Base-by-base conservation (phyloP, 2,888 invertebrate species). In the Tupiocoris notatus region DNA sequence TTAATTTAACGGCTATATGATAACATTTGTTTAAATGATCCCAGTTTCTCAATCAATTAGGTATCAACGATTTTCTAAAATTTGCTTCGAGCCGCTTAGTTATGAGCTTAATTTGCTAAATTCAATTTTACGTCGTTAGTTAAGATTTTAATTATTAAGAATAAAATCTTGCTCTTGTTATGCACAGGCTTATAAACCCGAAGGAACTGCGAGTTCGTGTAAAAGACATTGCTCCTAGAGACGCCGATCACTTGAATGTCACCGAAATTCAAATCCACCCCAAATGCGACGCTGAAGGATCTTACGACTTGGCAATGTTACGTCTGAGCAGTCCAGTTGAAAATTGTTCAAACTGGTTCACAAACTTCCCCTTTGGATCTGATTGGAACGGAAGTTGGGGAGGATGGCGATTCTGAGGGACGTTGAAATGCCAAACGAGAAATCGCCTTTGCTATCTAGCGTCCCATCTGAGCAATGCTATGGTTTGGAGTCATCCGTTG, bases 281-380 rank as follows among this genome's bases (percentile, higher is more conserved):
- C 18, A 65, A 65, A 39, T 65, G 65, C 20, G 65, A 65, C 20
- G 65, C 39, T 12, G 2, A 39, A n/a, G 65, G 65, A 7, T 25
- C 65, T 9, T 65, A 39, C 39, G 65, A 65, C 9, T 65, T 65
- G 9, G 65, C 65, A 7, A 65, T 65, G 65, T 3, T 65, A 21
- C 25, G 65, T 18, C 39, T 65, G 7, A 25, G 16, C 25, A 39
- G 65, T 16, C 39, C 65, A 2, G 20, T 65, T 21, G 54, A 65
- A 23, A 25, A 21, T 12, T 24, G 39, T 21, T 25, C 23, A 1
- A 24, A 65, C 17, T 1, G 12, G 16, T 39, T 65, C 39, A 54
- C 39, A 6, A 39, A 65, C 18, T 65, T 65, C 20, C 65, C 65
- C 2, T 65, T 65, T n/a, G 65, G 65, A 1, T 25, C 23, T 20